Base-by-base conservation (phyloP, 2,888 invertebrate species). In the Volucella inanis region DNA sequence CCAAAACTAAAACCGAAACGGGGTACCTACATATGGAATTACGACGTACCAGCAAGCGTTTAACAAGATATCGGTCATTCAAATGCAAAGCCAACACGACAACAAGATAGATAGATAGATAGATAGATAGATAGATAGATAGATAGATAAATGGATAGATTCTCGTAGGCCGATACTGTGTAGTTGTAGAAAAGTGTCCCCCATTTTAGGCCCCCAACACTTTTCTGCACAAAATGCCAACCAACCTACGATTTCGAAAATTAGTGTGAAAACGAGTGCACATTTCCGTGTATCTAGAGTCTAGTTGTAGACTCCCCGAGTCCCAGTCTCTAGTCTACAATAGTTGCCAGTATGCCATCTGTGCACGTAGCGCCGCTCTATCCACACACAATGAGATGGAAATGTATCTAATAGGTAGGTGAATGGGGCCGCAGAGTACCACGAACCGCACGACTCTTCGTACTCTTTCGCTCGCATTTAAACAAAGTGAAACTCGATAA, bases 401-500 rank as follows among this genome's bases (percentile, higher is more conserved):
- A 81, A 81, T 85, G 85, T 85, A 85, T 85, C 85, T 85, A 81
- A 85, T 85, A 85, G 81, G 72, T 85, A 85, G 85, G 85, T 85
- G 85, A 85, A 85, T 81, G 85, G 80, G 78, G 70, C 78, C 71
- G 64, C 64, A 54, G 15, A 71, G 65, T 80, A 71, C 80, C 85
- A 80, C 31, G 31, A 31, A 31, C 31, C 31, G 6, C 31, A 31
- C 76, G 71, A 81, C 80, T 81, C 81, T 76, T 80, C 84, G 77
- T 85, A 85, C 85, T 81, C 81, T 81, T 81, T 85, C 85, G 76
- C 76, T 85, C 85, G 80, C 81, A 79, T 84, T 85, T 55, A 75
- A 65, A 71, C 75, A 79, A 79, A 79, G 68, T 79, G 70, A 75
- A 82, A 82, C 65, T 76, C 65, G 54, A 70, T 67, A 65, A 54